Base-by-base conservation (phyloP, 2,797 vertebrate genomes). In the Hypotaenidia okinawae region DNA sequence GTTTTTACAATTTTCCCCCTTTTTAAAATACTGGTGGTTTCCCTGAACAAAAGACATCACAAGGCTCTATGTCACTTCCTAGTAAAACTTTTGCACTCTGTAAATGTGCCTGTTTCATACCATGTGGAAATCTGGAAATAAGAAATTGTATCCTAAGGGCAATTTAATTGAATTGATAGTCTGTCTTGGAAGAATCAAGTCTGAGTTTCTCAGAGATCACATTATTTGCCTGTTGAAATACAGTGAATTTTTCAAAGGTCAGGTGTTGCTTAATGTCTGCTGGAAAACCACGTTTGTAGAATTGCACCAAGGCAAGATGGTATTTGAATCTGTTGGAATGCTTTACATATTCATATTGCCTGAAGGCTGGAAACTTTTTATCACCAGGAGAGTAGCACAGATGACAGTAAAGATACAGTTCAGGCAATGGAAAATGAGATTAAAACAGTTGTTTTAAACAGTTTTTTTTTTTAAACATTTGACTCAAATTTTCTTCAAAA, bases 351-450 rank as follows among this genome's bases (percentile, higher is more conserved):
- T 96, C 92, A 52, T 55, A 86, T 43, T 0, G 62, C 91, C 91
- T 75, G 63, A 81, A 91, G 90, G 85, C 5, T 96, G 83, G 91
- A 91, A 96, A 91, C 69, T 81, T 93, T 92, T 94, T 86, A 95
- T 94, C 91, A 93, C 66, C 80, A 47, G 69, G 49, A 89, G 69
- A 68, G 24, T 73, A 94, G 55, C 35, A 74, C 18, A 92, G 85
- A 96, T 91, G n/a, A 82, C 51, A 84, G 86, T 75, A 93, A 93
- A 96, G 89, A 95, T 87, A 88, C 10, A 27, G 33, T 78, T 84
- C 41, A 88, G 58, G 49, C 73, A 94, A 49, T 32, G 58, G 80
- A 96, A 96, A 93, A 91, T 28, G 17, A 86, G 83, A 94, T 81
- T 6, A 90, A 75, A 84, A 63, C 41, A 76, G 28, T 73, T 68